Base-by-base conservation (phyloP, 2,888 invertebrate species). In the Eubasilissa splendida region DNA sequence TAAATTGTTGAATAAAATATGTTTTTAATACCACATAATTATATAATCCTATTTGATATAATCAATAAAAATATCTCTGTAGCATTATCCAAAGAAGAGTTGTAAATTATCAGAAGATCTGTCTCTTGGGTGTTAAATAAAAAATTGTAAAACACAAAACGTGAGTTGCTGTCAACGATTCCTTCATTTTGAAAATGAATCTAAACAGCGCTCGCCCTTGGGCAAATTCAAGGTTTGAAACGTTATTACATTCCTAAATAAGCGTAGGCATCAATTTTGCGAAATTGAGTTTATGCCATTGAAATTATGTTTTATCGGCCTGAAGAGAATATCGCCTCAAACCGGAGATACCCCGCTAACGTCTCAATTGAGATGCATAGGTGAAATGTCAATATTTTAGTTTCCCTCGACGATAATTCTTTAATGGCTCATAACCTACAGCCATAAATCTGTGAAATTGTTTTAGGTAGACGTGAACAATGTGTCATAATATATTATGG, bases 381-480 rank as follows among this genome's bases (percentile, higher is more conserved):
- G 76, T 79, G 79, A 76, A 71, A 70, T 76, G 80, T 76, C 76
- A 60, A 71, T 76, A 80, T 80, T 76, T 76, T 76, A 76, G 50
- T 53, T 70, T 53, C 33, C 70, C 22, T 59, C 58, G 59, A 11
- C 7, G 14, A 71, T 71, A 71, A 56, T 71, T 71, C 71, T 31
- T 53, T 53, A 56, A 68, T 53, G 68, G 56, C 53, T 11, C 71
- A 56, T 71, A 74, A 59, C 74, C 58, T 59, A 74, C 58, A n/a
- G 50, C 56, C 14, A 74, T 74, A 74, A 74, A 74, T 74, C 59
- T 59, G 12, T 11, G 33, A 53, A 56, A 71, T 33, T n/a, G 71
- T 71, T 71, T 68, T 53, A 68, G 50, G 68, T 68, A 50, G 68
- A 50, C 42, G 52, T 50, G 68, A 50, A 68, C 68, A 68, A 68